Base-by-base conservation (phyloP, 2,797 vertebrate genomes). In the Gouania willdenowi region DNA sequence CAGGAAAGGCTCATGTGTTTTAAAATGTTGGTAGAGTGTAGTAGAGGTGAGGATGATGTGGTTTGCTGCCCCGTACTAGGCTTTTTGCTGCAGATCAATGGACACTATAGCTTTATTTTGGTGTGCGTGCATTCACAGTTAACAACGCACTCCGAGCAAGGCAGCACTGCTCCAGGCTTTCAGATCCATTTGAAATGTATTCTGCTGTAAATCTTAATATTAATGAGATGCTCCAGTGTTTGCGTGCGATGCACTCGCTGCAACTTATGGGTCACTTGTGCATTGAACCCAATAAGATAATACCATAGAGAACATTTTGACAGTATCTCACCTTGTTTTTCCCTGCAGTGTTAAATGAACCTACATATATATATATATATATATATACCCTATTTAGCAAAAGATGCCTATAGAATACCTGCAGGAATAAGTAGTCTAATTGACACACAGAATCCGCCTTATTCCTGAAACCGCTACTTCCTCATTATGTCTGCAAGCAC, bases 111-210 rank as follows among this genome's bases (percentile, higher is more conserved):
- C 34, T 45, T 39, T 26, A 51, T 39, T 44, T 29, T 37, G 16
- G 36, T 38, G 48, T 31, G 21, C 25, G 21, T 32, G 42, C 28
- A 46, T 23, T 40, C 29, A n/a, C n/a, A 43, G 22, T 13, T 8
- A n/a, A 52, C 31, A 67, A 40, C 33, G 26, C 34, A 44, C 12
- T 49, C 32, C 34, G 23, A 59, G 33, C 56, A 41, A 55, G 32
- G 48, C 8, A 5, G 40, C 52, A 19, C 68, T 39, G 61, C 51
- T 39, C 26, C 8, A 1, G 26, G 56, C 50, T 38, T 56, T 54
- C 64, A 42, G 37, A 55, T 29, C 41, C 21, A 53, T 75, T 71
- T 58, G 33, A 35, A 62, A 71, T 70, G 56, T 19, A 58, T 62
- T 75, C 46, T 57, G 23, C 32, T 42, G 25, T 33, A 50, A 71